Evolutionary conservation across 1,140 invertebrate species (phyloP).

Genomic region (Zaprionus tsacasi): DNA sequence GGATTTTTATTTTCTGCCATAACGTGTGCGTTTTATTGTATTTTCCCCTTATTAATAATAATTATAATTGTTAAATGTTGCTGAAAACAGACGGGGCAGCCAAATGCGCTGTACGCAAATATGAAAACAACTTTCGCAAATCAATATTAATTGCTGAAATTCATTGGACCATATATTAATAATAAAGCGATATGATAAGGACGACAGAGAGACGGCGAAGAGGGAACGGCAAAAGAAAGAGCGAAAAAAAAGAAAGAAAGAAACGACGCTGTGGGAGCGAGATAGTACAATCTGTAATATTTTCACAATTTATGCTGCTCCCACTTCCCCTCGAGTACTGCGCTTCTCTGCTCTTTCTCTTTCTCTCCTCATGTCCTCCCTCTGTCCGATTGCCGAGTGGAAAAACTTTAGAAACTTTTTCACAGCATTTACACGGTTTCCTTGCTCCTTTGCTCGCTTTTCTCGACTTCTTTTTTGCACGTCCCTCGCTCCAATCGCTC

Average conservation of each 20-base stretch:
- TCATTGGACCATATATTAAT: slow-evolving; percentile 52
- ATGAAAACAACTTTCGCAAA: slow-evolving; percentile 49
- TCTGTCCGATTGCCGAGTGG: slow-evolving; percentile 61
- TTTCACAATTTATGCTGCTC: slow-evolving; percentile 66
- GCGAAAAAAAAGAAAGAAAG: background rate
- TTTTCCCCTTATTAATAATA: slow-evolving; percentile 24
- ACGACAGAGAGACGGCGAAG: slow-evolving; percentile 1
- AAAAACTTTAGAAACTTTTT: slow-evolving; percentile 72
- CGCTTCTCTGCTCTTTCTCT: background rate
- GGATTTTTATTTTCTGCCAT: background rate
- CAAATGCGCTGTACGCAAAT: slow-evolving; percentile 17
- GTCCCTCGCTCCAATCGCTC: background rate
- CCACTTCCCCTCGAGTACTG: slow-evolving; percentile 20
- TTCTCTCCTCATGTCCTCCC: background rate
- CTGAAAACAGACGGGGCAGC: slow-evolving; percentile 15
- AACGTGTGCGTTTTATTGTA: background rate
- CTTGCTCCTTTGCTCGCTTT: slow-evolving; percentile 18
- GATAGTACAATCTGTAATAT: slow-evolving; percentile 67
- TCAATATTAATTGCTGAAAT: slow-evolving; percentile 67
- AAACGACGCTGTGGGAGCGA: slow-evolving; percentile 3
- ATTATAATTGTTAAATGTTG: slow-evolving; percentile 32
- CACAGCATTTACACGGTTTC: slow-evolving; percentile 69
- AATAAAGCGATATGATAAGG: slow-evolving; percentile 39
- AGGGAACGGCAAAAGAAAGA: background rate
- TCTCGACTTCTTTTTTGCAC: slow-evolving; percentile 23